Evolutionary conservation across 1,140 invertebrate genomes (phyloP), one percentile per base, ranked within the genome.

Genomic region (Nephila pilipes): DNA sequence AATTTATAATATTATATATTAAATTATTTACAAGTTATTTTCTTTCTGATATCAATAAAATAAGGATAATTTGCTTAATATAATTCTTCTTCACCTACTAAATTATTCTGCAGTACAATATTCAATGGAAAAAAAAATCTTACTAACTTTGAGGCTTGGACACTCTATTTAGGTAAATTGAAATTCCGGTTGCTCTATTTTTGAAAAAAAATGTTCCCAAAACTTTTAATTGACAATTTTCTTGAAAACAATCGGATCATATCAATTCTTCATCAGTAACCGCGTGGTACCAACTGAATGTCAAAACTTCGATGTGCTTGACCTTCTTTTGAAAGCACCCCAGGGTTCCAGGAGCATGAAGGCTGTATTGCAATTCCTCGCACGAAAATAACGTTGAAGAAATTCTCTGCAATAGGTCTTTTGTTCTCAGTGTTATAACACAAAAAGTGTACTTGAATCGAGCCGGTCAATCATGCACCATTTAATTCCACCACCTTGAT

Each of bases 191-290:
- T 75, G 69, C 29, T 32, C 69, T 36, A 75, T 5, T 75, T 75
- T 5, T 18, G 32, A 32, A 75, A 36, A 69, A 69, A 75, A 36
- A 75, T 32, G 1, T 20, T 36, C 69, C 18, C 69, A 36, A 36
- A 46, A 46, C 4, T 4, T 16, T 75, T 75, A 75, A 75, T 75
- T 75, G 29, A 25, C 29, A 36, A 16, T 36, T 75, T 75, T 75
- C 69, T 75, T 75, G 69, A 36, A 75, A 75, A 75, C 69, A 75
- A 75, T 75, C 69, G 29, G 29, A 32, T 75, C 69, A 32, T 75
- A 75, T 75, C 69, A 32, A 18, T 16, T 6, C 36, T 75, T 75
- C 69, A 75, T 75, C 69, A 18, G 29, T 36, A 75, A 75, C 69
- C 32, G 69, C 69, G 6, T 75, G 69, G 69, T 36, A 75, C 69